Conservation (phyloP, 1,140 invertebrate species). For the Ceratosolen fusciceps region DNA sequence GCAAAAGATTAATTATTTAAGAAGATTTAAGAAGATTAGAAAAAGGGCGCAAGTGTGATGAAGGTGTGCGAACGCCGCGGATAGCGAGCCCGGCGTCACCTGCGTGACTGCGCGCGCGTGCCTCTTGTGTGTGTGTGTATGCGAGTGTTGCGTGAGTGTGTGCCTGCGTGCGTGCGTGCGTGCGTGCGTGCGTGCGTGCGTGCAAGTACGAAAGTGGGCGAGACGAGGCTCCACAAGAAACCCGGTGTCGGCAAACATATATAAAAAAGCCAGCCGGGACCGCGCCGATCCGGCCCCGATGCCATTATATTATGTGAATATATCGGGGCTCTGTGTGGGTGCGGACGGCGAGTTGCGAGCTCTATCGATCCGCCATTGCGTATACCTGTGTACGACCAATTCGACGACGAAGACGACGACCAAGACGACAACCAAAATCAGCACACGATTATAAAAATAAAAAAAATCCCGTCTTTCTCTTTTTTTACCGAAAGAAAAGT, state of each 20-base stretch:
- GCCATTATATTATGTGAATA: not conserved
- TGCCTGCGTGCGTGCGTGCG: not conserved
- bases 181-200: not conserved
- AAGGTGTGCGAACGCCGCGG: no score
- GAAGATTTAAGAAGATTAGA: no score
- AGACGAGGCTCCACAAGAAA: constrained; percentile 17
- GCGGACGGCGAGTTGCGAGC: constrained; percentile 24
- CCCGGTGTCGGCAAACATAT: constrained; percentile 47
- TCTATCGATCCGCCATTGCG: constrained; percentile 9
- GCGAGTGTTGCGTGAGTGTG: not conserved
- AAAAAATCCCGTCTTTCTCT: constrained; percentile 49
- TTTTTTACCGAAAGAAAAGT: constrained; percentile 24
- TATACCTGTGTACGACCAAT: constrained; percentile 6
- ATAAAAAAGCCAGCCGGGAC: constrained; percentile 45
- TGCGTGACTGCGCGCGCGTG: not conserved
- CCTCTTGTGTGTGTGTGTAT: not conserved
- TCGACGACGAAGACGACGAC: not conserved
- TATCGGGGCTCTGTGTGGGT: not conserved
- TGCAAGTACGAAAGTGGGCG: not conserved
- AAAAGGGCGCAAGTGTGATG: not conserved
- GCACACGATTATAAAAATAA: constrained; percentile 35
- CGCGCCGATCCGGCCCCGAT: constrained; percentile 33
- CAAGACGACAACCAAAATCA: no score
- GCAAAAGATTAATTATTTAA: not conserved
- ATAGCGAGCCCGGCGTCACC: not conserved